Base-by-base conservation (phyloP, 37 sponge, comb jelly and placozoan genomes). In the Chondrilla cf. caribensis region DNA sequence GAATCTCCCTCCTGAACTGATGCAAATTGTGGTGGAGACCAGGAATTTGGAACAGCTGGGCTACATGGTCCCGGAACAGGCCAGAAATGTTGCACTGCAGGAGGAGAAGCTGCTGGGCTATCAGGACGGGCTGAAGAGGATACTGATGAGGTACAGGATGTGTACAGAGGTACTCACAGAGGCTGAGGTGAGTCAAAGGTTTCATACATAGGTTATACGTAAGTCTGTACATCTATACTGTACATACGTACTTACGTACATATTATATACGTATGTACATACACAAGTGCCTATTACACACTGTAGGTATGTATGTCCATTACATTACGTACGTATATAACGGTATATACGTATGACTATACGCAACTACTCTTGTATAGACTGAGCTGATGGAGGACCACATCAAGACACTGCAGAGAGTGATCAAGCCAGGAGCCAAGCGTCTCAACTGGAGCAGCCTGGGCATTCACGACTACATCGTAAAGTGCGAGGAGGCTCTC, bases 381-480 rank as follows among this genome's bases (percentile, higher is more conserved):
- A 65, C 80, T 68, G 84, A 94, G 58, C 82, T 98, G 70, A 65
- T 98, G 60, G 91, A 89, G 17, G 99, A 90, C 32, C 95, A 96
- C 64, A 82, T 96, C 51, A 87, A 83, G 86, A 79, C 84, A 17
- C 86, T 99, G 77, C 95, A 92, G 70, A 59, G 91, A 40, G 87
- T 80, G 11, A 77, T 99, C 58, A 88, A 85, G 42, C 95, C 99
- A 60, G 99, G 99, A 15, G 85, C 73, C 58, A 96, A 96, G 85
- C 78, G 97, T n/a, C 90, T 96, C 84, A 99, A 99, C 89, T 99
- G 99, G 99, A 99, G 94, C 80, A 92, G 95, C 1, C 90, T 99
- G 41, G 99, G 95, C 31, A 96, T 96, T 60, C 88, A 87, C n/a
- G 99, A 99, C 73, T 99, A 93, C 84, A 93, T 97, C 62, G 57